Evolutionary conservation across 2,888 invertebrate species (phyloP), one percentile per base, ranked within the genome.

Genomic region (Nomada hirtipes): DNA sequence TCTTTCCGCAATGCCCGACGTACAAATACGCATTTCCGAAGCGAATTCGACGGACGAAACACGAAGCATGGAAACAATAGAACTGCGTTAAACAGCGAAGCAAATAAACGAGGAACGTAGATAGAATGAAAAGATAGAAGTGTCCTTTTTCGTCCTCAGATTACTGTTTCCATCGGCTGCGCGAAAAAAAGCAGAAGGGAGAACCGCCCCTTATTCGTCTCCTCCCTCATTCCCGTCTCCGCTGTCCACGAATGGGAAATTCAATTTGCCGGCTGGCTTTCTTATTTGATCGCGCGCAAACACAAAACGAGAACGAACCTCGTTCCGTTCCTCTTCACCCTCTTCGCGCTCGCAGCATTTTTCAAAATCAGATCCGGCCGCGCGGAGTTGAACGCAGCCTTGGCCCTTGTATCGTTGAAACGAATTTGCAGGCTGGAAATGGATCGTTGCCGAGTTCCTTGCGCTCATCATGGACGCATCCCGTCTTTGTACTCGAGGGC

Each of bases 191-290:
- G 53, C 36, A 18, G 10, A 60, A 4, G n/a, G 23, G 44, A 64
- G 44, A 10, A 23, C 52, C 20, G 44, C 23, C 52, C 15, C 61
- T 36, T 44, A 15, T 26, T 23, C 65, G 42, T 70, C n/a, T 57
- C 15, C 47, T 36, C 13, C 18, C 29, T 20, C 20, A 1, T 47
- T 20, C 53, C 50, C 23, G 70, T 47, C 47, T 44, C 57, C 29
- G 20, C 47, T 68, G 36, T 68, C 60, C 65, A 63, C 71, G 75
- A 81, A 86, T 86, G 74, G 83, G 77, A 86, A 86, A 88, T 88
- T 85, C 86, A 88, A 88, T 86, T 88, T 86, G 78, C 78, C 55
- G 76, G 76, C 60, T 65, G 57, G 72, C 75, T 78, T 82, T 79
- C 83, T 83, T 83, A 85, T 81, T 86, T 83, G 77, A 85, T 85